Evolutionary conservation across 2,888 invertebrate genomes (phyloP).

Genomic region (Caenorhabditis virilis): DNA sequence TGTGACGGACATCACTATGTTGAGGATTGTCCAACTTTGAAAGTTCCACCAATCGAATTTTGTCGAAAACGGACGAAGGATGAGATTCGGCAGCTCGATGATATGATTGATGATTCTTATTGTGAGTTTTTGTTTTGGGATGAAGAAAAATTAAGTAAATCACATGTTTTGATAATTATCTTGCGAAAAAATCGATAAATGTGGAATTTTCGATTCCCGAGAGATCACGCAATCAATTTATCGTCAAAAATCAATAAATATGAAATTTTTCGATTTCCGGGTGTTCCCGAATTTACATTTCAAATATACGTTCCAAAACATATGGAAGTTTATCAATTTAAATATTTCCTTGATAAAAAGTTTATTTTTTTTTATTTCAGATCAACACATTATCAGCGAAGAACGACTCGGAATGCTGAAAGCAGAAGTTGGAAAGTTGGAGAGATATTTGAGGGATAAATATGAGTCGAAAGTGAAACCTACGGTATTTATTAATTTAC

Average conservation of each 20-base stretch:
- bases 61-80: constrained; percentile 10
- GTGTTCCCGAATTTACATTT: no score
- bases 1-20: constrained; percentile 44
- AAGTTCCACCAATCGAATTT: constrained; percentile 20
- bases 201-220: no score
- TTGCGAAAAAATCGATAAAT: no score
- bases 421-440: constrained; percentile 19
- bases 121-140: constrained; percentile 14
- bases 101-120: constrained; percentile 25
- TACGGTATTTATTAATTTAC: neutral
- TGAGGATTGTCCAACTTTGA: constrained; percentile 41
- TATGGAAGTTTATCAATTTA: no score
- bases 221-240: no score
- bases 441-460: constrained; percentile 3
- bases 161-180: no score
- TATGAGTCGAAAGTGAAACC: constrained; percentile 1
- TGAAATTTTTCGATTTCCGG: no score
- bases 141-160: no score
- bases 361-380: no score
- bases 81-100: constrained; percentile 24
- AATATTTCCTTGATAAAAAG: no score
- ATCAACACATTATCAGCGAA: constrained; percentile 6
- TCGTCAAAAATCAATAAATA: no score
- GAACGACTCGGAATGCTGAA: constrained; percentile 8
- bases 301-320: no score